A percentile compares a stretch with the other conserved stretches of the same genome.
Conservation (phyloP, 2,113 vertebrate species). For the Mesembrinibis cayennensis region DNA sequence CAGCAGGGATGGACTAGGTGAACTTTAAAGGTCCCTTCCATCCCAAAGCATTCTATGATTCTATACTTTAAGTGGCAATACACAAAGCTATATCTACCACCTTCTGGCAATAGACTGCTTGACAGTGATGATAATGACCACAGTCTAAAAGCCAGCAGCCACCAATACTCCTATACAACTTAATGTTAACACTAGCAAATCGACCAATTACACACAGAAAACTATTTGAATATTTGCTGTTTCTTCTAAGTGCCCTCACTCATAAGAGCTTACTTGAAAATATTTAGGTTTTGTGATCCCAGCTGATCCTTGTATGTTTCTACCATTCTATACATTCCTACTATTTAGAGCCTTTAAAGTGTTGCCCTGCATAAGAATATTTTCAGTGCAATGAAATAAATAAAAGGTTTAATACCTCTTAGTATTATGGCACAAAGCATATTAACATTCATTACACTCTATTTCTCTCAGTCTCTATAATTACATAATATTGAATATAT, state of each 20-base stretch:
- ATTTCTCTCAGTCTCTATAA: slow-evolving; percentile 17
- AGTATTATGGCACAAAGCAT: not conserved
- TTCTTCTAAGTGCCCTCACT: not conserved
- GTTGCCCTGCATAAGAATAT: not conserved
- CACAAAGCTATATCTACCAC: not conserved
- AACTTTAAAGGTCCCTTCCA: too few relatives aligned
- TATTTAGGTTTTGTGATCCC: not conserved
- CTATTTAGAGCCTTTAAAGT: not conserved
- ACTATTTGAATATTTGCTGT: not conserved
- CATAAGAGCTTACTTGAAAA: not conserved
- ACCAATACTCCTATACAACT: not conserved
- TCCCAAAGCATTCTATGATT: too few relatives aligned
- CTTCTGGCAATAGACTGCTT: not conserved
- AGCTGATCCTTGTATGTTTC: not conserved
- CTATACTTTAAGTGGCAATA: not conserved
- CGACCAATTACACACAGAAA: not conserved
- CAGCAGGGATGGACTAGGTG: too few relatives aligned
- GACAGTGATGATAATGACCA: not conserved
- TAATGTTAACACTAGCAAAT: not conserved
- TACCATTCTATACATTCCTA: not conserved
- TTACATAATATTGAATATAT: slow-evolving; percentile 32
- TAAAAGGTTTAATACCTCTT: not conserved
- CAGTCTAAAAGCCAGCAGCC: not conserved
- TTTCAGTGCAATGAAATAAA: not conserved
- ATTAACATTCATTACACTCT: slow-evolving; percentile 10